phyloP scores from a whole-genome alignment of 2,888 invertebrate genomes.

The Acleris emargana region DNA sequence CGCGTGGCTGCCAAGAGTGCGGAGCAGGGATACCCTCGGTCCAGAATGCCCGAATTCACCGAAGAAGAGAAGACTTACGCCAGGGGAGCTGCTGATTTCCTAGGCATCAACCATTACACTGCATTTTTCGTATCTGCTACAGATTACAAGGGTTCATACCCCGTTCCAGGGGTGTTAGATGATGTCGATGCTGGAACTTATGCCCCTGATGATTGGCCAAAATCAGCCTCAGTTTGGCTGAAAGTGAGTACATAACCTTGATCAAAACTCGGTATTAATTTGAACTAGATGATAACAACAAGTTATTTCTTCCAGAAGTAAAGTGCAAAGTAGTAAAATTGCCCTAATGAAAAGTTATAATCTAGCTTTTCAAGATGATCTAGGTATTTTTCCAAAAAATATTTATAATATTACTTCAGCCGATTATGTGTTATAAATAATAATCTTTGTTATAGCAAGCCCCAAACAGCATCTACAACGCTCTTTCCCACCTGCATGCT shows the following conservation, averaged over 20 bases:
- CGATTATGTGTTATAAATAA: no score
- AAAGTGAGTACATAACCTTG: slow-evolving; percentile 36
- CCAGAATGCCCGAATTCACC: slow-evolving; percentile 73
- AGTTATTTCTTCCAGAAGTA: no score
- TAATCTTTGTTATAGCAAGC: slow-evolving; percentile 57
- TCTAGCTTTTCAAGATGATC: no score
- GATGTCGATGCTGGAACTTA: slow-evolving; percentile 50
- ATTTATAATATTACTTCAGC: no score
- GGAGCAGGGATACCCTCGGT: slow-evolving; percentile 64
- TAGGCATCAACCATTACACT: slow-evolving; percentile 88
- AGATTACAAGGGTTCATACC: slow-evolving; percentile 40
- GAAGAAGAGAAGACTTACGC: slow-evolving; percentile 61
- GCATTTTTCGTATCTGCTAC: slow-evolving; percentile 54
- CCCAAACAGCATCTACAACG: slow-evolving; percentile 84
- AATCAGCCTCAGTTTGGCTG: slow-evolving; percentile 33
- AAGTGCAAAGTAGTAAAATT: no score
- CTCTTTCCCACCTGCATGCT: slow-evolving; percentile 75
- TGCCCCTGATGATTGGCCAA: slow-evolving; percentile 16
- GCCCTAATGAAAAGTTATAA: no score
- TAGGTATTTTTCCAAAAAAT: no score
- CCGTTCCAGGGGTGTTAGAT: slow-evolving; percentile 52
- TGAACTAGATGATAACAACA: no score
- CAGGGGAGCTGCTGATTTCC: slow-evolving; percentile 63
- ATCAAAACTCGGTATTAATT: not conserved
- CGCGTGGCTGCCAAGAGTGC: slow-evolving; percentile 69